Percentiles rank a stretch among this genome's conserved stretches.
phyloP scores from a whole-genome alignment of 2,888 invertebrate genomes.

The Orthosia cruda region DNA sequence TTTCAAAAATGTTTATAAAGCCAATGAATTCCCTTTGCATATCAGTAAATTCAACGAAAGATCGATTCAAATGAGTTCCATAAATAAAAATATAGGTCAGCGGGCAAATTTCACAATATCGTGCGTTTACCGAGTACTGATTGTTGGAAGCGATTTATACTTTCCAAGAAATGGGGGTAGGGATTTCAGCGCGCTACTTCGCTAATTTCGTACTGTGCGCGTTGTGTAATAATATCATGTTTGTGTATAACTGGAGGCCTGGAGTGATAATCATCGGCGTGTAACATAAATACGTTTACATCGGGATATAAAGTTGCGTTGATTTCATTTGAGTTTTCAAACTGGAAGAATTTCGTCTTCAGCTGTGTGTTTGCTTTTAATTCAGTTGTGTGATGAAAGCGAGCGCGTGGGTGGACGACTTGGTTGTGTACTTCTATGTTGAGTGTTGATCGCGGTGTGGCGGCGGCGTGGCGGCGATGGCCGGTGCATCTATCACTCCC shows the following conservation, averaged over 20 bases:
- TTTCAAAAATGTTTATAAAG: conserved; percentile 47
- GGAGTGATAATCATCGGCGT: conserved; percentile 38
- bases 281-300: conserved; percentile 43
- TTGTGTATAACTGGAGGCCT: conserved; percentile 50
- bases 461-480: conserved; percentile 55
- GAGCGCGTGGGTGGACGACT: conserved; percentile 76
- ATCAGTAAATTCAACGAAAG: conserved; percentile 37
- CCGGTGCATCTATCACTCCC: conserved; percentile 78
- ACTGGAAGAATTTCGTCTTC: conserved; percentile 38
- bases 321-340: conserved; percentile 36
- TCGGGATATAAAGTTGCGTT: conserved; percentile 30
- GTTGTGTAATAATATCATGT: conserved; percentile 66
- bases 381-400: conserved; percentile 70
- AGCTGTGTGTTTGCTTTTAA: conserved; percentile 47
- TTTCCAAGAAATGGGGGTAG: conserved; percentile 72
- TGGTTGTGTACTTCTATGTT: conserved; percentile 67
- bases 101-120: conserved; percentile 71
- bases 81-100: conserved; percentile 65
- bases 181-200: conserved; percentile 72
- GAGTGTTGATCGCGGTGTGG: conserved; percentile 45
- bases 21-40: conserved; percentile 41
- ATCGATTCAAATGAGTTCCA: conserved; percentile 37
- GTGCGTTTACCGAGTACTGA: conserved; percentile 61
- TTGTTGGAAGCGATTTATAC: conserved; percentile 74
- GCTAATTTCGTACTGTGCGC: conserved; percentile 71